Evolutionary conservation across 2,797 vertebrate species (phyloP).

Genomic region (Triplophysa yarkandensis): DNA sequence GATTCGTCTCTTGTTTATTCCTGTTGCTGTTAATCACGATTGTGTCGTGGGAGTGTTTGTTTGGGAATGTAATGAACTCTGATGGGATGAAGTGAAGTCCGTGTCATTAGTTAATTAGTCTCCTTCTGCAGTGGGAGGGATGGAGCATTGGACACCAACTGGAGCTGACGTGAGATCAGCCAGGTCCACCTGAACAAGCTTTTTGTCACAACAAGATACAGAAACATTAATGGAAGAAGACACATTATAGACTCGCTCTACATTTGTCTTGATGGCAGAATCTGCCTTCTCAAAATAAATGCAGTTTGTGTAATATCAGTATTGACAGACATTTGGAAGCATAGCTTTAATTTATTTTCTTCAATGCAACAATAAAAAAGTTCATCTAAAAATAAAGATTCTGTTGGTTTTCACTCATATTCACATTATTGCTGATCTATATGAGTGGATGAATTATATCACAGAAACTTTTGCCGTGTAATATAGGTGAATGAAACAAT

Average conservation of each 20-base stretch:
- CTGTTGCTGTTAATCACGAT: conserved; percentile 40
- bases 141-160: conserved; percentile 44
- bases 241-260: conserved; percentile 42
- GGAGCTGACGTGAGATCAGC: conserved; percentile 43
- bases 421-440: neutral
- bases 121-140: conserved; percentile 42
- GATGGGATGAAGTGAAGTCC: conserved; percentile 50
- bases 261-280: conserved; percentile 6
- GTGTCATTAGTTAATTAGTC: conserved; percentile 58
- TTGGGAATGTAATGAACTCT: conserved; percentile 56
- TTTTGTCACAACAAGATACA: conserved; percentile 37
- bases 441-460: neutral
- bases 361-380: neutral
- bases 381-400: neutral
- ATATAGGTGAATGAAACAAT: neutral
- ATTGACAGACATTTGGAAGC: neutral
- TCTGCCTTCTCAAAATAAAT: conserved; percentile 9
- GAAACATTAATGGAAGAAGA: conserved; percentile 50
- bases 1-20: conserved; percentile 7
- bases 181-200: conserved; percentile 30
- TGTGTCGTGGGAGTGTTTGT: conserved; percentile 51
- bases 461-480: neutral
- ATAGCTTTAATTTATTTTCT: neutral
- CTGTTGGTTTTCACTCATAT: neutral
- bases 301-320: neutral